phyloP scores from a whole-genome alignment of 2,888 invertebrate genomes.

The Nesidiocoris tenuis region DNA sequence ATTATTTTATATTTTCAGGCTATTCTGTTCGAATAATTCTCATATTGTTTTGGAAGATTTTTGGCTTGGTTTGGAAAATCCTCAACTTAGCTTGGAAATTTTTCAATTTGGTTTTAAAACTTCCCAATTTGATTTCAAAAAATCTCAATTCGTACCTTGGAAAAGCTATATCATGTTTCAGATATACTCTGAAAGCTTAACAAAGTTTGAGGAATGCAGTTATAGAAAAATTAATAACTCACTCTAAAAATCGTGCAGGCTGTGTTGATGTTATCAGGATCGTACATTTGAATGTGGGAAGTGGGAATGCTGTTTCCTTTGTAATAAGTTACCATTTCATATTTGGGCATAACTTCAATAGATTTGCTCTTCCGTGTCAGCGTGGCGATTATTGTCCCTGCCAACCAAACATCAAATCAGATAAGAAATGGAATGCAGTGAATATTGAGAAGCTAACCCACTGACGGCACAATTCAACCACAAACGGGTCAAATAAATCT shows the following conservation, averaged over 20 bases:
- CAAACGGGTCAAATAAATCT: not conserved
- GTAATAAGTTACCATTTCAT: slow-evolving; percentile 89
- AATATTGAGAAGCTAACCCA: not conserved
- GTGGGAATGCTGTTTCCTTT: slow-evolving; percentile 85
- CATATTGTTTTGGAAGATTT: no score
- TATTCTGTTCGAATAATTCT: no score
- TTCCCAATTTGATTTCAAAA: no score
- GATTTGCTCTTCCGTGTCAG: slow-evolving; percentile 76
- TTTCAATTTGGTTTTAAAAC: no score
- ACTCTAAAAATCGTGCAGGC: slow-evolving; percentile 89
- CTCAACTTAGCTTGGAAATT: no score
- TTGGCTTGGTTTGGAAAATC: no score
- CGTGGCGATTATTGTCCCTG: slow-evolving; percentile 76
- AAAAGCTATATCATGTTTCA: no score
- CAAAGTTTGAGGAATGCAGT: no score
- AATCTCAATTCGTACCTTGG: no score
- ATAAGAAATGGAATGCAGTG: no score
- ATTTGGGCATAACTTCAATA: slow-evolving; percentile 78
- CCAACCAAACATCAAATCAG: slow-evolving; percentile 13
- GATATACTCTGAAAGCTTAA: no score
- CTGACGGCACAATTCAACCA: not conserved
- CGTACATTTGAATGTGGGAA: slow-evolving; percentile 91
- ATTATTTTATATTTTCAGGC: no score
- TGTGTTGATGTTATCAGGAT: slow-evolving; percentile 87
- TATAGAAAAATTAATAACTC: slow-evolving; percentile 54